A percentile compares a stretch with the other conserved stretches of the same genome.
These are phyloP conservation scores for Phlogophora meticulosa DNA, from an alignment of 2,888 invertebrate species.

Conservation along the genomic window DNA sequence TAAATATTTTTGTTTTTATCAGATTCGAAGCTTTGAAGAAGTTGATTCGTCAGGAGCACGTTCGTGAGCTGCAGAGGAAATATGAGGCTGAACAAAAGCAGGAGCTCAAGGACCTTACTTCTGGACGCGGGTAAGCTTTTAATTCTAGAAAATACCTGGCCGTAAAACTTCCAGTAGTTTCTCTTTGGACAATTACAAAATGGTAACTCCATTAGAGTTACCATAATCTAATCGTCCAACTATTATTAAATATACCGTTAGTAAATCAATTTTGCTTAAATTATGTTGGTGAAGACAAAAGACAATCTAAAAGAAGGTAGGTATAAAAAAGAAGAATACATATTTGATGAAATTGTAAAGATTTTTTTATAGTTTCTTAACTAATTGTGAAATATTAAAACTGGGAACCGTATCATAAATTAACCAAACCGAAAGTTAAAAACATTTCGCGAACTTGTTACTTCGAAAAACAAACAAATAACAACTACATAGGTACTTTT, in stretches of 20 bases:
- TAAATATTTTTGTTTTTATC: constrained; percentile 48
- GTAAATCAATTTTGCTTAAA: too few species aligned
- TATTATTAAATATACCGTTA: too few species aligned
- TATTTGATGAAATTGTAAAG: not conserved
- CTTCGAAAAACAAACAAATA: constrained; percentile 16
- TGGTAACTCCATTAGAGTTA: too few species aligned
- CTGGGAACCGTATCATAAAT: constrained; percentile 17
- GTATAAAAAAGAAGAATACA: too few species aligned
- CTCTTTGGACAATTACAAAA: too few species aligned
- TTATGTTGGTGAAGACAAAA: too few species aligned
- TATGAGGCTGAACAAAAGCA: constrained; percentile 94
- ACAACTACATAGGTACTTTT: constrained; percentile 12
- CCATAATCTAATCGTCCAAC: too few species aligned
- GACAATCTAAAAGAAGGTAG: too few species aligned
- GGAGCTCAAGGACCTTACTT: constrained; percentile 92
- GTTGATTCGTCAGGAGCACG: constrained; percentile 94
- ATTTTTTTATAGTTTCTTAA: too few species aligned
- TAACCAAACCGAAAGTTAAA: constrained; percentile 14
- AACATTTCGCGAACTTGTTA: constrained; percentile 23
- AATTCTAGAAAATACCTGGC: not conserved
- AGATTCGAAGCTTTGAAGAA: constrained; percentile 95
- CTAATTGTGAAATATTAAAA: constrained; percentile 1
- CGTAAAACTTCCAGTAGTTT: too few species aligned
- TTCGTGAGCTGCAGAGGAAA: constrained; percentile 94
- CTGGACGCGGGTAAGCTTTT: constrained; percentile 89